phyloP scores from a whole-genome alignment of 2,888 invertebrate genomes.

The Deroplatys truncata region DNA sequence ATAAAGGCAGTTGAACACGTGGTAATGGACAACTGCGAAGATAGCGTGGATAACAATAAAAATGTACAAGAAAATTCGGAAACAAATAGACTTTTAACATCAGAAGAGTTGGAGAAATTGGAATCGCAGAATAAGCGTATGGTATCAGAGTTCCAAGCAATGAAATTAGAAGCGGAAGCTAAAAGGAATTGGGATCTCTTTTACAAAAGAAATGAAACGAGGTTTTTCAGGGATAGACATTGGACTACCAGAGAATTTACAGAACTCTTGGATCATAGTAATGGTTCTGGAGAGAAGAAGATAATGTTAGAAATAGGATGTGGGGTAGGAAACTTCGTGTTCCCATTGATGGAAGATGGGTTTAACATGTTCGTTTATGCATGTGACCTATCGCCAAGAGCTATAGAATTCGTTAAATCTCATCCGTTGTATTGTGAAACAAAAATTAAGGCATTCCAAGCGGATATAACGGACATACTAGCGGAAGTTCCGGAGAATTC shows the following conservation, averaged over 20 bases:
- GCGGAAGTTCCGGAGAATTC: conserved; percentile 48
- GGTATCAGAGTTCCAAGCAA: conserved; percentile 69
- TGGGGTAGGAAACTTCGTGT: conserved; percentile 96
- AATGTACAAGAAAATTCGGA: background rate
- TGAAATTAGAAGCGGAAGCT: conserved; percentile 74
- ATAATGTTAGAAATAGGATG: conserved; percentile 78
- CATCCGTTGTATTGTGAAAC: conserved; percentile 59
- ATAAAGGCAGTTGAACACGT: background rate
- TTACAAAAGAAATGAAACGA: conserved; percentile 89
- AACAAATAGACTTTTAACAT: conserved; percentile 42
- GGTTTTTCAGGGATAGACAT: conserved; percentile 92
- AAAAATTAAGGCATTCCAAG: conserved; percentile 73
- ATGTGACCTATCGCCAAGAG: conserved; percentile 90
- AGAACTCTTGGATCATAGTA: conserved; percentile 57
- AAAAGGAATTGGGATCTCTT: conserved; percentile 93
- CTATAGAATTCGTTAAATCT: conserved; percentile 77
- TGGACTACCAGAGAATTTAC: conserved; percentile 96
- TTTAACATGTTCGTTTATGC: conserved; percentile 71
- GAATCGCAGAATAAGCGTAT: conserved; percentile 64
- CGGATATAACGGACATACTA: conserved; percentile 74
- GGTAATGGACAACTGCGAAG: background rate
- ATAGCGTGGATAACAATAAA: background rate
- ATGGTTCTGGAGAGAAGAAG: background rate
- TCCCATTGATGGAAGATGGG: conserved; percentile 80
- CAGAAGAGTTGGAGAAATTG: conserved; percentile 59